Base-by-base conservation (phyloP, 2,888 invertebrate genomes). In the Lapara coniferarum region DNA sequence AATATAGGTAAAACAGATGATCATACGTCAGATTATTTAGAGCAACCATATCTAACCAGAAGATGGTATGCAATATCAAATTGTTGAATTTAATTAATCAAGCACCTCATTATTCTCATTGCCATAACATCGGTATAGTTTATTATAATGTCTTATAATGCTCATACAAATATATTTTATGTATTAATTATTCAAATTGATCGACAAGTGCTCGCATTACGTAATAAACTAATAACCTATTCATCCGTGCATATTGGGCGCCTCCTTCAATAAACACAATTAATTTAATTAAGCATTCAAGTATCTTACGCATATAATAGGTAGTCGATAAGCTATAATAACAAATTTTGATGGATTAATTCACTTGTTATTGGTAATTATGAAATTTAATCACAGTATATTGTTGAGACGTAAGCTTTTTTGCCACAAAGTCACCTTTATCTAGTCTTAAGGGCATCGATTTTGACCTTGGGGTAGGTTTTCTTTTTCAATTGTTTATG, bases 241-340 rank as follows among this genome's bases (percentile, higher is more conserved):
- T 77, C 69, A 73, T 53, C 69, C 66, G 70, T 70, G 69, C 73
- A 72, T 80, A 76, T 78, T 76, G 70, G 67, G 70, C 49, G 71
- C 72, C 71, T 72, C 53, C 73, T 73, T 77, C 73, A 74, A 77
- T 76, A 73, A 78, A 79, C 77, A 78, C 76, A 76, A 77, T 78
- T 72, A 79, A 74, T 75, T 71, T 79, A 76, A 80, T 81, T 76
- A 78, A 74, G 77, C 80, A 84, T 82, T 83, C 80, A 78, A 80
- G 78, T 81, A 77, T 77, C 77, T 74, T 73, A 71, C 75, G 79
- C 77, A 72, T 75, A 77, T 81, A 78, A 81, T 82, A 80, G 74
- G 75, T 80, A 71, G 74, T 80, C 82, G 80, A 79, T 81, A 77
- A 81, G 78, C 74, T 63, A 77, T 80, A 75, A 81, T 81, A 76